phyloP scores from a whole-genome alignment of 2,888 invertebrate species.

The Chalcis sispes region DNA sequence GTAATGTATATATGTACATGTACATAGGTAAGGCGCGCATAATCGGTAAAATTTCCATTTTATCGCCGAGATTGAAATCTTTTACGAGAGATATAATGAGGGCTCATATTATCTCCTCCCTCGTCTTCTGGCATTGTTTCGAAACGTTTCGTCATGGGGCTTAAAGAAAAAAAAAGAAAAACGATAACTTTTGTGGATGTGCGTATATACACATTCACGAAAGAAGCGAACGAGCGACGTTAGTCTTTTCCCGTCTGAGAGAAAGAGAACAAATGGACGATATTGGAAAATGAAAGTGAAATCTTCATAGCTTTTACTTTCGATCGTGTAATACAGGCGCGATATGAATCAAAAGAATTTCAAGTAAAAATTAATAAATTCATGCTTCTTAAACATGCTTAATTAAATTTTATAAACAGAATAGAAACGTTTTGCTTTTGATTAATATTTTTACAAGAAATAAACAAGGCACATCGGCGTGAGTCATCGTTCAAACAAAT shows the following conservation, averaged over 20 bases:
- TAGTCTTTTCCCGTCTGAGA: too few relatives aligned
- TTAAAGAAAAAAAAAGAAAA: background rate
- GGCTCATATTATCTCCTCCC: too few relatives aligned
- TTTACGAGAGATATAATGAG: background rate
- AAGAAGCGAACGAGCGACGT: background rate
- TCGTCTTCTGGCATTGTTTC: slow-evolving; percentile 24
- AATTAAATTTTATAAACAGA: too few relatives aligned
- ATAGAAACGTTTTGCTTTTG: too few relatives aligned
- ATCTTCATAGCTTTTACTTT: too few relatives aligned
- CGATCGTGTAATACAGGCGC: too few relatives aligned
- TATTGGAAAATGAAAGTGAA: slow-evolving; percentile 37
- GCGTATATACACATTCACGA: background rate
- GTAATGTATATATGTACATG: background rate
- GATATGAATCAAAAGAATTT: too few relatives aligned
- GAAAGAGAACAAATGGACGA: background rate
- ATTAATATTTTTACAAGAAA: too few relatives aligned
- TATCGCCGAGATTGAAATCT: slow-evolving; percentile 30
- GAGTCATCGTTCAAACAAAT: too few relatives aligned
- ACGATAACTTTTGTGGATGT: slow-evolving; percentile 12
- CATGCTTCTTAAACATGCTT: too few relatives aligned
- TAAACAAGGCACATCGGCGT: too few relatives aligned
- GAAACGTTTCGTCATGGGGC: background rate
- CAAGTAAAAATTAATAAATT: too few relatives aligned
- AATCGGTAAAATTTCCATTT: slow-evolving; percentile 31
- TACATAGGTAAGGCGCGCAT: background rate